phyloP scores from a whole-genome alignment of 2,888 invertebrate species.

The Mythimna loreyi region DNA sequence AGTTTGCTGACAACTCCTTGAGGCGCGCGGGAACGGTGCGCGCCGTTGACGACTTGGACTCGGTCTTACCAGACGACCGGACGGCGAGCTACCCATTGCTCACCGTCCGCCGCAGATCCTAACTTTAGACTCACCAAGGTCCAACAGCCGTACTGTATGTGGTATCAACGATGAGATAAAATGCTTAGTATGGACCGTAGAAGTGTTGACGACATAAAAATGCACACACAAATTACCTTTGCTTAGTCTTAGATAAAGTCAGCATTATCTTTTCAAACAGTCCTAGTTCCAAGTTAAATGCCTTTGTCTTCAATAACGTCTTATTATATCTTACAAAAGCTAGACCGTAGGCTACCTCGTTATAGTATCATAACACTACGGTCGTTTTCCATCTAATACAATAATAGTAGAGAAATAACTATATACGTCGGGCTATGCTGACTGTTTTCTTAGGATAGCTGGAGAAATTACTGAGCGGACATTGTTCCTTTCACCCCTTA shows the following conservation, averaged over 20 bases:
- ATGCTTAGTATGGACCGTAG: no score
- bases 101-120: no score
- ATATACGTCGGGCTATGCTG: slow-evolving; percentile 13
- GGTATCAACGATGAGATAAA: no score
- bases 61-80: no score
- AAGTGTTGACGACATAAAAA: no score
- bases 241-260: background rate
- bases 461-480: slow-evolving; percentile 53
- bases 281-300: background rate
- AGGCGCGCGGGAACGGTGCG: no score
- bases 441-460: slow-evolving; percentile 65
- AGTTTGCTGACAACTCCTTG: no score
- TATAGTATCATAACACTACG: slow-evolving; percentile 54
- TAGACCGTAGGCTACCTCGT: slow-evolving; percentile 39
- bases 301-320: background rate
- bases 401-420: slow-evolving; percentile 59
- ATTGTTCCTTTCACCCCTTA: background rate
- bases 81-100: no score
- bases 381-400: slow-evolving; percentile 54
- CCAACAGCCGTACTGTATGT: no score
- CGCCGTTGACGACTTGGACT: no score
- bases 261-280: background rate
- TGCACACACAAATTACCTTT: no score
- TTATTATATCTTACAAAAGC: slow-evolving; percentile 6
- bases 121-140: no score